Evolutionary conservation across 1,140 invertebrate species (phyloP).

Genomic region (Panagrolaimus sp.): DNA sequence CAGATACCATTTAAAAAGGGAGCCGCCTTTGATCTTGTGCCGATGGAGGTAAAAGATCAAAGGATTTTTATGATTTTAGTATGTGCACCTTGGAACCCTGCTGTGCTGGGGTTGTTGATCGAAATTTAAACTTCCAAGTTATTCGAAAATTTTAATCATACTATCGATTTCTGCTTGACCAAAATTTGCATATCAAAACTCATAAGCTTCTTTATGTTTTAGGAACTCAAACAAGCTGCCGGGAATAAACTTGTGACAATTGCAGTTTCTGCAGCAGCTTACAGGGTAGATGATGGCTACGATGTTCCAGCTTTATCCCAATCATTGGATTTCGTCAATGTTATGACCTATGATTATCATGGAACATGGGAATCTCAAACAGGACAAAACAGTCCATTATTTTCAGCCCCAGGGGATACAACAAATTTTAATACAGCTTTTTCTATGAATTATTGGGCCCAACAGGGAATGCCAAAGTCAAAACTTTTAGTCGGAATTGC

Average conservation of each 20-base stretch:
- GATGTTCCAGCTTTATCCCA: slow-evolving; percentile 51
- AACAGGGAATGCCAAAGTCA: slow-evolving; percentile 83
- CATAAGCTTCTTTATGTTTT: neutral
- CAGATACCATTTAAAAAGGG: no score
- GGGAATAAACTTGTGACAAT: slow-evolving; percentile 47
- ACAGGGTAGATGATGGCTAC: slow-evolving; percentile 56
- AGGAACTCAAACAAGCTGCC: slow-evolving; percentile 12
- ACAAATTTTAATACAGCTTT: slow-evolving; percentile 65
- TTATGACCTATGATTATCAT: slow-evolving; percentile 35
- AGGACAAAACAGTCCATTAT: slow-evolving; percentile 16
- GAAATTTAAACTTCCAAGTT: no score
- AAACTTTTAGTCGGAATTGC: slow-evolving; percentile 87
- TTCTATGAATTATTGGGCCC: slow-evolving; percentile 81
- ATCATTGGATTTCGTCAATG: slow-evolving; percentile 28
- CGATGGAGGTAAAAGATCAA: no score
- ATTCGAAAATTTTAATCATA: no score
- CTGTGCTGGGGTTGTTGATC: no score
- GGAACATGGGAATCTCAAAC: slow-evolving; percentile 31
- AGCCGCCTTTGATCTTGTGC: no score
- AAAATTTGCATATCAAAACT: no score
- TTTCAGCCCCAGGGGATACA: neutral
- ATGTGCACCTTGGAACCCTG: no score
- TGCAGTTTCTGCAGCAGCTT: slow-evolving; percentile 54
- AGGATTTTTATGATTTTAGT: no score
- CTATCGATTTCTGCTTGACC: no score